Conservation (phyloP, 2,888 invertebrate species). For the Latrodectus hesperus region DNA sequence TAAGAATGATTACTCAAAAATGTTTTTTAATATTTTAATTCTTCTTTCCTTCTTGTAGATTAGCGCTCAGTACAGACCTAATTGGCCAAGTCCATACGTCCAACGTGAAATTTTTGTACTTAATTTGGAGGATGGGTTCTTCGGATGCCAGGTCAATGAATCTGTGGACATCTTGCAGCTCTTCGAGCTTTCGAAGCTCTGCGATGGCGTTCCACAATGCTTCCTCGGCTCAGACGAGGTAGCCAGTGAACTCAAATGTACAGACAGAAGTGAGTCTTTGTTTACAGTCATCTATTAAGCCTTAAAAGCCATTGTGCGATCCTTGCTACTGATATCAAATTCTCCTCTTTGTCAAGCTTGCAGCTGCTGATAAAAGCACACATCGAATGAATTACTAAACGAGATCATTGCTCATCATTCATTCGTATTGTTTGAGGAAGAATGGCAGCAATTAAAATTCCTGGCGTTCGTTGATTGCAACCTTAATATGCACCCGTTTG, state of each 20-base stretch:
- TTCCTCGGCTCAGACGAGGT: conserved; percentile 94
- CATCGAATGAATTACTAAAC: neutral
- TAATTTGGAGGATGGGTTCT: conserved; percentile 97
- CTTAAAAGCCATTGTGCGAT: neutral
- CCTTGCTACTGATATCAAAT: neutral
- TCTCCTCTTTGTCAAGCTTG: neutral
- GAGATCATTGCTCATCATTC: conserved; percentile 11
- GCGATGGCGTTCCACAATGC: conserved; percentile 92
- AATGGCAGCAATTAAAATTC: conserved; percentile 19
- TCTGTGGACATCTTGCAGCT: conserved; percentile 95
- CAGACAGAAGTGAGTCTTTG: conserved; percentile 81
- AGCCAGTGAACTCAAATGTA: conserved; percentile 91
- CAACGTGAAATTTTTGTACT: conserved; percentile 92
- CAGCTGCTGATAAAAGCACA: neutral
- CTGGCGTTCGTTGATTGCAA: conserved; percentile 1
- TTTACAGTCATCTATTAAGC: neutral
- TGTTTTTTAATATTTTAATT: neutral
- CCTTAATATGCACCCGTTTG: neutral
- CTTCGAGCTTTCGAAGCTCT: conserved; percentile 94
- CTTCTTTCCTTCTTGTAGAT: conserved; percentile 36
- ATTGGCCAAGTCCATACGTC: conserved; percentile 73
- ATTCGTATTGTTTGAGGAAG: conserved; percentile 15
- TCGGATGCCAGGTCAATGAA: conserved; percentile 97
- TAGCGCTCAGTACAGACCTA: conserved; percentile 70
- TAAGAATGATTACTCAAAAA: neutral